These are phyloP conservation scores for Huso huso DNA, from an alignment of 2,797 vertebrate species.

Conservation along the genomic window DNA sequence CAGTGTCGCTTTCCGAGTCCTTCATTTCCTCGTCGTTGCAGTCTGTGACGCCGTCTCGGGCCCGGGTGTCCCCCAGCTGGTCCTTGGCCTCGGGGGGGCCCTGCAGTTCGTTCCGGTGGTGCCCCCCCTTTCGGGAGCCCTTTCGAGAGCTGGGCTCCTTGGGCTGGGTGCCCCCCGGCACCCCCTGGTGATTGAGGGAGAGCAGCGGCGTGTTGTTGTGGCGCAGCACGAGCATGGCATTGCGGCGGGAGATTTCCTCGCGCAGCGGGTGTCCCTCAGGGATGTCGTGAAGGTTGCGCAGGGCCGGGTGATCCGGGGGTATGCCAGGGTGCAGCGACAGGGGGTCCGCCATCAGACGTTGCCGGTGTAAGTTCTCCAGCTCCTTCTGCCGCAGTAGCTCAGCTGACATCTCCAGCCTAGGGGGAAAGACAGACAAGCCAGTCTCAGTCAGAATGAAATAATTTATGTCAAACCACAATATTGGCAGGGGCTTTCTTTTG, in stretches of 20 bases:
- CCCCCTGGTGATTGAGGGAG: slow-evolving; percentile 62
- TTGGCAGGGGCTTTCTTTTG: no score
- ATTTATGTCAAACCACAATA: no score
- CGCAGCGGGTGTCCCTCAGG: slow-evolving; percentile 76
- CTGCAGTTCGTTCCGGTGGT: slow-evolving; percentile 34
- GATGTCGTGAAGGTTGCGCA: slow-evolving; percentile 76
- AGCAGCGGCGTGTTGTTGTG: slow-evolving; percentile 75
- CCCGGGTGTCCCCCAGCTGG: slow-evolving; percentile 34
- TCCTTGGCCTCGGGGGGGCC: slow-evolving; percentile 50
- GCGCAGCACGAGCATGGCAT: slow-evolving; percentile 84
- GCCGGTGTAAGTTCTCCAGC: slow-evolving; percentile 77
- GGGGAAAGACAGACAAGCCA: neutral
- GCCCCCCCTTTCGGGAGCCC: slow-evolving; percentile 41
- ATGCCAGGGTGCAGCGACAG: slow-evolving; percentile 67
- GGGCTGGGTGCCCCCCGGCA: slow-evolving; percentile 43
- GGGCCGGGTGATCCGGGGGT: slow-evolving; percentile 76
- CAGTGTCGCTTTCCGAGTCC: slow-evolving; percentile 78
- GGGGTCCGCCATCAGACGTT: slow-evolving; percentile 67
- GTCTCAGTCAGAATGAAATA: no score
- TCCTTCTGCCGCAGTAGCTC: slow-evolving; percentile 91
- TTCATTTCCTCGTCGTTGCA: slow-evolving; percentile 69
- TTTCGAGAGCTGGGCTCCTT: slow-evolving; percentile 48
- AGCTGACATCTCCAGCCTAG: slow-evolving; percentile 87
- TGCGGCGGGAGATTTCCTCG: slow-evolving; percentile 75
- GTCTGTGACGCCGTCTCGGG: slow-evolving; percentile 43